Percentiles rank a stretch among this genome's conserved stretches.
phyloP scores from a whole-genome alignment of 2,113 vertebrate genomes.

The Nothoprocta pentlandii region DNA sequence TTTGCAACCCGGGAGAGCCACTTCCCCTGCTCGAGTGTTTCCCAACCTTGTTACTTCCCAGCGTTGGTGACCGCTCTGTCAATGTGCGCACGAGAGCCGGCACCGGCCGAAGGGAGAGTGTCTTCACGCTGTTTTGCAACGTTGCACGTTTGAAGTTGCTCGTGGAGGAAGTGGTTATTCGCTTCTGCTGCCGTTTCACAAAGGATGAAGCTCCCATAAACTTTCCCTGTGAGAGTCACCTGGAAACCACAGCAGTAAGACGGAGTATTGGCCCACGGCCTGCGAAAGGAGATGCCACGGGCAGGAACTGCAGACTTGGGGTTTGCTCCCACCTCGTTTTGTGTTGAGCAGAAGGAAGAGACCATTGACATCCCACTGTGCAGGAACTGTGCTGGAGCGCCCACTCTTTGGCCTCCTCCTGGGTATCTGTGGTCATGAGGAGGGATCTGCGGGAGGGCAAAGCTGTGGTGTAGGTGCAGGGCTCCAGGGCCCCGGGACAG shows the following conservation, averaged over 20 bases:
- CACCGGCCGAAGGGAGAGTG: not conserved
- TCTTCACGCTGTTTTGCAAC: conserved; percentile 32
- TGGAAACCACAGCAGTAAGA: conserved; percentile 55
- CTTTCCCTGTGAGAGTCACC: conserved; percentile 67
- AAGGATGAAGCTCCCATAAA: conserved; percentile 58
- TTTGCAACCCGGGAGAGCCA: not conserved
- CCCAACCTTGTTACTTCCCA: conserved; percentile 1
- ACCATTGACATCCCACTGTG: not conserved
- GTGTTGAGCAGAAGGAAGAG: not conserved
- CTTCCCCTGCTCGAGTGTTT: conserved; percentile 15
- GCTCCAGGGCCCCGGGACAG: conserved; percentile 1
- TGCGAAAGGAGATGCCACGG: not conserved
- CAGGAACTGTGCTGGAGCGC: not conserved
- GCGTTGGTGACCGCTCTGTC: not conserved
- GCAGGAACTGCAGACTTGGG: not conserved
- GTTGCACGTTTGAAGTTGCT: conserved; percentile 32
- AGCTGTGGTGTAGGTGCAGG: not conserved
- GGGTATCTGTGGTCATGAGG: not conserved
- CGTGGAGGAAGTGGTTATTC: conserved; percentile 60
- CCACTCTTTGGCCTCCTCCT: not conserved
- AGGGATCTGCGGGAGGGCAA: conserved; percentile 29
- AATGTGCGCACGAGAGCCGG: not conserved
- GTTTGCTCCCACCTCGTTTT: too few species aligned
- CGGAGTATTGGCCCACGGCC: not conserved
- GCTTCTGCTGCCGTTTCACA: conserved; percentile 49